Evolutionary conservation across 2,797 vertebrate species (phyloP).

Genomic region (Chrosomus eos): DNA sequence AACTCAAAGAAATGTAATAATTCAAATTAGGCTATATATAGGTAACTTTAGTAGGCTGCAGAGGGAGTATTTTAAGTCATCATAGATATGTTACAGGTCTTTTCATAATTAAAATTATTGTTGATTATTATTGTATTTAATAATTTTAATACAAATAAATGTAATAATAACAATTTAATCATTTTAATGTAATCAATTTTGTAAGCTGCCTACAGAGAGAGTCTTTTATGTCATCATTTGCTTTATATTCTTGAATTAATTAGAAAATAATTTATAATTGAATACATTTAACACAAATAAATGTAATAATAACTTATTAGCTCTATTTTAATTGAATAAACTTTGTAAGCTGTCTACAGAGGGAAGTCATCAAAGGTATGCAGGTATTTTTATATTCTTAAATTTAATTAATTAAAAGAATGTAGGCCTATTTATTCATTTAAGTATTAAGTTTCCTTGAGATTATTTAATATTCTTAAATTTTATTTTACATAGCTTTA

Average conservation of each 20-base stretch:
- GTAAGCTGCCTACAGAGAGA: not conserved
- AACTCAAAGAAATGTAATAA: not conserved
- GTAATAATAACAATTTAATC: not conserved
- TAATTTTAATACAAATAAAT: not conserved
- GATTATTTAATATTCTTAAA: not conserved
- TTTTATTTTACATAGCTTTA: not conserved
- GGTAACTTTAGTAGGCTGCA: not conserved
- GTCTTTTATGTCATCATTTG: not conserved
- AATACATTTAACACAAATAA: not conserved
- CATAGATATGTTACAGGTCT: not conserved
- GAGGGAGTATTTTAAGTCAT: not conserved
- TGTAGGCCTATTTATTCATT: not conserved
- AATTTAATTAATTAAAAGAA: not conserved
- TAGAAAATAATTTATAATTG: not conserved
- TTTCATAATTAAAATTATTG: not conserved
- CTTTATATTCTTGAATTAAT: not conserved
- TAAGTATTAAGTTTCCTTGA: not conserved
- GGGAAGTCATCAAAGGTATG: not conserved
- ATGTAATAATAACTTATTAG: not conserved
- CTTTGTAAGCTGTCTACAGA: not conserved
- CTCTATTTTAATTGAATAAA: not conserved
- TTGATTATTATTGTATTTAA: not conserved
- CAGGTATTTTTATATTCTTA: not conserved
- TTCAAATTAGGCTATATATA: no score
- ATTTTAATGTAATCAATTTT: not conserved